Conservation (phyloP, 2,113 vertebrate genomes). For the Hucho hucho region DNA sequence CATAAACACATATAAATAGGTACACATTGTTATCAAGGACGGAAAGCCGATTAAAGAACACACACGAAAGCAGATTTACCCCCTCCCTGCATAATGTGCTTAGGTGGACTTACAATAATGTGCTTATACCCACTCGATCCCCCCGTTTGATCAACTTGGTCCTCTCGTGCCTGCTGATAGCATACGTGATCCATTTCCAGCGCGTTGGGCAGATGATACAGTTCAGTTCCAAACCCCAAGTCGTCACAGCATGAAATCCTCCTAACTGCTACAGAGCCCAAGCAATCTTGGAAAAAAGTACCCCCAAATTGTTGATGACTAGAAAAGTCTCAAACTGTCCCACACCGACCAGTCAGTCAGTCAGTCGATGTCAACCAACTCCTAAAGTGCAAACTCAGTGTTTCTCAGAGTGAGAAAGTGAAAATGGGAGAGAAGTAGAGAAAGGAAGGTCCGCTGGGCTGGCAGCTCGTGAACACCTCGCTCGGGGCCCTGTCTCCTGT, state of each 20-base stretch:
- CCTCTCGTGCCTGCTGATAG: slow-evolving; percentile 17
- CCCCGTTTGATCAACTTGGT: slow-evolving; percentile 37
- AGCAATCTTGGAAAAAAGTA: too few species aligned
- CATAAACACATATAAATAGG: slow-evolving; percentile 42
- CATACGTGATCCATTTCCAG: not conserved
- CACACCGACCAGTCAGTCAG: too few species aligned
- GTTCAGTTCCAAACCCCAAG: slow-evolving; percentile 1
- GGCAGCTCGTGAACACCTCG: slow-evolving; percentile 41
- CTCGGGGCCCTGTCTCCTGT: slow-evolving; percentile 48
- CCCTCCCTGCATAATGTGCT: slow-evolving; percentile 22
- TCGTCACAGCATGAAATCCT: slow-evolving; percentile 2
- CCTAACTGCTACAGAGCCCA: not conserved
- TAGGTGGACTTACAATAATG: slow-evolving; percentile 43
- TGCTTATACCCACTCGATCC: slow-evolving; percentile 27
- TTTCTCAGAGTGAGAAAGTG: slow-evolving; percentile 14
- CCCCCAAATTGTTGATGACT: too few species aligned
- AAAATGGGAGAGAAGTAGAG: slow-evolving; percentile 11
- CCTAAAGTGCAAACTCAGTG: slow-evolving; percentile 27
- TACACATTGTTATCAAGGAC: slow-evolving; percentile 31
- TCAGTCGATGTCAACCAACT: not conserved
- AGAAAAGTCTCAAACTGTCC: too few species aligned
- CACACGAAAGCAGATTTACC: slow-evolving; percentile 35
- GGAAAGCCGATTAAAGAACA: slow-evolving; percentile 42
- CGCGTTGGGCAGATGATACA: not conserved
- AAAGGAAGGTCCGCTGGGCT: not conserved